A percentile compares a stretch with the other conserved stretches of the same genome.
These are phyloP conservation scores for Erynnis tages DNA, from an alignment of 2,888 invertebrate genomes.

Conservation along the genomic window DNA sequence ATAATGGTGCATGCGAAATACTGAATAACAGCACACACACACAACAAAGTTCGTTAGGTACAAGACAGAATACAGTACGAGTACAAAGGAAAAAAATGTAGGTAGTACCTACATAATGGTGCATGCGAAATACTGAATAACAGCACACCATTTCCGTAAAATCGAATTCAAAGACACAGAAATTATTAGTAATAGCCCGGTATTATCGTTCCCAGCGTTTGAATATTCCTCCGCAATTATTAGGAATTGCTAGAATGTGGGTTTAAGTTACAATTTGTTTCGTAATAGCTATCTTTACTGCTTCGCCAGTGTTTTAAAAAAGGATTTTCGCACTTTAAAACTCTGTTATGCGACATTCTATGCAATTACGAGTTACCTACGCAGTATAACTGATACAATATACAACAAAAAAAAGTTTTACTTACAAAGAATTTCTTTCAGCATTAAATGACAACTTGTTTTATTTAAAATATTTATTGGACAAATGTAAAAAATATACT, in stretches of 20 bases:
- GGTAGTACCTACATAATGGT: neutral
- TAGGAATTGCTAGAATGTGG: constrained; percentile 14
- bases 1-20: neutral
- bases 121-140: neutral
- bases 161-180: neutral
- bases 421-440: too few species aligned
- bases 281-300: neutral
- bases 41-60: too few species aligned
- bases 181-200: constrained; percentile 15
- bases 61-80: too few species aligned
- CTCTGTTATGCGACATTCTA: neutral
- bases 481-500: too few species aligned
- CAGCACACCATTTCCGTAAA: neutral
- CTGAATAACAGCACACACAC: constrained; percentile 1
- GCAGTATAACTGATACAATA: too few species aligned
- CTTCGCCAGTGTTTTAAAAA: neutral
- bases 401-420: too few species aligned
- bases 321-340: neutral
- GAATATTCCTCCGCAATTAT: constrained; percentile 18
- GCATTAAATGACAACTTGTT: too few species aligned
- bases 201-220: constrained; percentile 6
- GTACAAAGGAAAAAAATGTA: too few species aligned
- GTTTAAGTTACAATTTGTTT: constrained; percentile 8
- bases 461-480: too few species aligned
- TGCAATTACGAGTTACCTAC: too few species aligned